Percentiles rank a stretch among this genome's conserved stretches.
Evolutionary conservation across 53 echinoderm and acorn worm genomes (phyloP).

Genomic region (Temnopleurus reevesii): DNA sequence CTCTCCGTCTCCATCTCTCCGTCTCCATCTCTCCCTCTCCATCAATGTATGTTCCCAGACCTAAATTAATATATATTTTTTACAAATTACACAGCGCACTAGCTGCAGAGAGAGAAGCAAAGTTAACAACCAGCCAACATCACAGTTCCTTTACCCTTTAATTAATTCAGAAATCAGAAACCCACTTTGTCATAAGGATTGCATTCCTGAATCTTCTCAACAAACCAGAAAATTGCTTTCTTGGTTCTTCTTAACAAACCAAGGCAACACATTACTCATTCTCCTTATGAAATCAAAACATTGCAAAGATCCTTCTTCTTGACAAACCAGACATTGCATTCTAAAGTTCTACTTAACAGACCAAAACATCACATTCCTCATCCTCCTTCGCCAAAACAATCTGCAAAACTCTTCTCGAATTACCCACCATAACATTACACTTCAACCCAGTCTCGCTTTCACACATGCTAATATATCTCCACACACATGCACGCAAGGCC

Average conservation of each 20-base stretch:
- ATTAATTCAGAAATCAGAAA: background rate
- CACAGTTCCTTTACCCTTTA: background rate
- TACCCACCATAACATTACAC: background rate
- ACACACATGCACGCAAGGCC: background rate
- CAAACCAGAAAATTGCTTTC: too few relatives aligned
- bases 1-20: background rate
- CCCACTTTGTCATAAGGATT: too few relatives aligned
- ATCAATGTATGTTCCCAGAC: background rate
- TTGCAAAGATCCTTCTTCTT: too few relatives aligned
- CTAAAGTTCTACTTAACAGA: background rate
- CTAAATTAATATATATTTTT: background rate
- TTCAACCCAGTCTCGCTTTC: background rate
- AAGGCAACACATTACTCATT: too few relatives aligned
- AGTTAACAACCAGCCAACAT: background rate
- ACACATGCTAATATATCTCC: conserved; percentile 12
- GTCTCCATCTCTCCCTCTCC: background rate
- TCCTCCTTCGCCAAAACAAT: background rate
- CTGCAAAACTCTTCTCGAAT: background rate
- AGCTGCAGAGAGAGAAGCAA: background rate
- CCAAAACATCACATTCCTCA: background rate
- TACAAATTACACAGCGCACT: too few relatives aligned
- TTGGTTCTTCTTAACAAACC: too few relatives aligned
- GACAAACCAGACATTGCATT: too few relatives aligned
- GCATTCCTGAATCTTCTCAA: too few relatives aligned
- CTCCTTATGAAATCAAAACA: too few relatives aligned